phyloP scores from a whole-genome alignment of 64 coral and sea anemone genomes.

The Montipora sp. region DNA sequence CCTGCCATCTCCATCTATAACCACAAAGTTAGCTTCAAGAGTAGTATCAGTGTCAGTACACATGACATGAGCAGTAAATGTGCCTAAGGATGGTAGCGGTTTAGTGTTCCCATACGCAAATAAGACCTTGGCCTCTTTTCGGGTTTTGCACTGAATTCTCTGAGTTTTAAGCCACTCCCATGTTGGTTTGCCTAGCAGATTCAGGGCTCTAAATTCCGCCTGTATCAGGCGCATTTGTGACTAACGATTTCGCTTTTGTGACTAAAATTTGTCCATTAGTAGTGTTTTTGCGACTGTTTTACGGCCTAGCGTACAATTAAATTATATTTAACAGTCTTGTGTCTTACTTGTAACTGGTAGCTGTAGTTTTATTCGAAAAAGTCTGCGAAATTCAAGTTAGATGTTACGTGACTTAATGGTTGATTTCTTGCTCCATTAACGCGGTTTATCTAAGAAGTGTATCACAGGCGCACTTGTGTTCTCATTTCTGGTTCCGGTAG shows the following conservation, averaged over 20 bases:
- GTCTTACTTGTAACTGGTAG: slow-evolving; percentile 24
- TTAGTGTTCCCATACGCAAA: too few relatives aligned
- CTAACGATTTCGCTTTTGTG: neutral
- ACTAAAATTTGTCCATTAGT: neutral
- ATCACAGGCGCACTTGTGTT: neutral
- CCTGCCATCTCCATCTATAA: too few relatives aligned
- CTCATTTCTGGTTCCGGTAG: too few relatives aligned
- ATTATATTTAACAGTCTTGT: neutral
- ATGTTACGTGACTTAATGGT: neutral
- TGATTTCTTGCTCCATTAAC: neutral
- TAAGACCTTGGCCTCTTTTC: too few relatives aligned
- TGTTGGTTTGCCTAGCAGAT: too few relatives aligned
- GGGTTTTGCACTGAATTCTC: too few relatives aligned
- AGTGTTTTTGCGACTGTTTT: neutral
- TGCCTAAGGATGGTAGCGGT: too few relatives aligned
- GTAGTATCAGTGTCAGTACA: too few relatives aligned
- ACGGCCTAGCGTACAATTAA: neutral
- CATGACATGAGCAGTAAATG: too few relatives aligned
- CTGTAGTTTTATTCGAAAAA: neutral
- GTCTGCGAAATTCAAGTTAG: slow-evolving; percentile 4
- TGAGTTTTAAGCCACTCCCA: too few relatives aligned
- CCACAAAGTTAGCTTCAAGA: too few relatives aligned
- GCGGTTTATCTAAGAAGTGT: neutral
- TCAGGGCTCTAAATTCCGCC: slow-evolving; percentile 36
- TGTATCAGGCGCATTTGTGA: neutral